These are phyloP conservation scores for Anableps anableps DNA, from an alignment of 2,797 vertebrate genomes.

Conservation along the genomic window DNA sequence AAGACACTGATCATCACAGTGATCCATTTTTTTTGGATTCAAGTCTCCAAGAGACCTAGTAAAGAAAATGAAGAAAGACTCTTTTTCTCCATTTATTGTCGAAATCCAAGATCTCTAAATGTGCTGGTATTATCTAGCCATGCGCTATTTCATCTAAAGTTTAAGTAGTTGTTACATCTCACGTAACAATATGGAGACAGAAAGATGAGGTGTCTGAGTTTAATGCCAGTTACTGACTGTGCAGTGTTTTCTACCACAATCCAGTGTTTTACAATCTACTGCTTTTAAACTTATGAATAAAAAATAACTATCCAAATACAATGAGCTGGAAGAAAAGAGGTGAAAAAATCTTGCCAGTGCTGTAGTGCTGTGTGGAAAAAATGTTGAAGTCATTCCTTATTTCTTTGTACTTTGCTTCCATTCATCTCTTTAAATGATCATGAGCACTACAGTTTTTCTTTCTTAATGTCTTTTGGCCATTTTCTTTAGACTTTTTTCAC, in stretches of 20 bases:
- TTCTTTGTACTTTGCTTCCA: too few relatives aligned
- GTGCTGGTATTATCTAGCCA: not conserved
- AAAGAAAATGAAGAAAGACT: too few relatives aligned
- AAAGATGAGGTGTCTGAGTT: not conserved
- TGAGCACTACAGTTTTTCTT: too few relatives aligned
- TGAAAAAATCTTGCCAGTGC: too few relatives aligned
- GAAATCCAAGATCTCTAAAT: not conserved
- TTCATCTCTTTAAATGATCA: too few relatives aligned
- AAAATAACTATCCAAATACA: too few relatives aligned
- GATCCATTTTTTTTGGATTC: not conserved
- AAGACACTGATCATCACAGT: not conserved
- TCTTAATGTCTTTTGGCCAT: too few relatives aligned
- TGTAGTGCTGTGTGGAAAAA: not conserved
- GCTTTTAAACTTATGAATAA: not conserved
- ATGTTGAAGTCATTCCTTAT: too few relatives aligned
- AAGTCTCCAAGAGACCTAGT: not conserved
- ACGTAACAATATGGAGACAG: not conserved
- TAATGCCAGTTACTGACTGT: not conserved
- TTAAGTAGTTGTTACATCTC: not conserved
- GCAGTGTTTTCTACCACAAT: not conserved
- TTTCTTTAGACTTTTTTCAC: too few relatives aligned
- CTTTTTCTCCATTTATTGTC: not conserved
- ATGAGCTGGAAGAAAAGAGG: too few relatives aligned
- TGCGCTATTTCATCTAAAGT: not conserved
- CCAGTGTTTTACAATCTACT: not conserved